Conservation (phyloP, 2,888 invertebrate species). For the Ametastegia equiseti region DNA sequence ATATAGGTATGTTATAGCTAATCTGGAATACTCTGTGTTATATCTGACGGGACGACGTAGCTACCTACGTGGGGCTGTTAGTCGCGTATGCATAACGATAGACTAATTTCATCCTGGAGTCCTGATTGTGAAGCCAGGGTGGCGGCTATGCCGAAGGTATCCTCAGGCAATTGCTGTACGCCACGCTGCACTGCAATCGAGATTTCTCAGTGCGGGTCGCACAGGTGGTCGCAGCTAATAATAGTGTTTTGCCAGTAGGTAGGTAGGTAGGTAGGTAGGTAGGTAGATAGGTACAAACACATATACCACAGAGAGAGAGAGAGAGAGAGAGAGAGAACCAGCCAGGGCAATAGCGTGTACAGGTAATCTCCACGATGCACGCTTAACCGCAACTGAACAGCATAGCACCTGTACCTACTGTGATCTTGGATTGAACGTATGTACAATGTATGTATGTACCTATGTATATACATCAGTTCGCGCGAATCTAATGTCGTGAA, state of each 20-base stretch:
- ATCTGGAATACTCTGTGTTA: background rate
- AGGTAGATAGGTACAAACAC: no score
- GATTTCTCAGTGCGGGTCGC: constrained; percentile 31
- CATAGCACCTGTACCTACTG: background rate
- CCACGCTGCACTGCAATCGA: constrained; percentile 35
- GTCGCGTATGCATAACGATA: constrained; percentile 32
- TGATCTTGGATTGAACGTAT: background rate
- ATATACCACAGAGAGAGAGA: no score
- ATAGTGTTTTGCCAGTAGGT: constrained; percentile 23
- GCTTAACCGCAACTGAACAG: background rate
- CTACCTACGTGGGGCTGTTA: background rate
- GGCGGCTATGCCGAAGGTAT: background rate
- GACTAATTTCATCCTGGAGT: constrained; percentile 18
- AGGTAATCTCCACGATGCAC: constrained; percentile 1
- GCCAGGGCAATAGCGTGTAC: no score
- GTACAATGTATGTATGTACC: background rate
- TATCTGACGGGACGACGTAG: background rate
- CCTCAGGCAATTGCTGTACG: constrained; percentile 6
- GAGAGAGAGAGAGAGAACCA: no score
- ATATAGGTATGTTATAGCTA: background rate
- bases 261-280: no score
- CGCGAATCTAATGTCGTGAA: background rate
- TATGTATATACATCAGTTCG: background rate
- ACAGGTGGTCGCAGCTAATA: constrained; percentile 46
- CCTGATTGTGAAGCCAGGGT: constrained; percentile 9